These are phyloP conservation scores for Agelastica alni DNA, from an alignment of 2,888 invertebrate genomes.

Conservation along the genomic window DNA sequence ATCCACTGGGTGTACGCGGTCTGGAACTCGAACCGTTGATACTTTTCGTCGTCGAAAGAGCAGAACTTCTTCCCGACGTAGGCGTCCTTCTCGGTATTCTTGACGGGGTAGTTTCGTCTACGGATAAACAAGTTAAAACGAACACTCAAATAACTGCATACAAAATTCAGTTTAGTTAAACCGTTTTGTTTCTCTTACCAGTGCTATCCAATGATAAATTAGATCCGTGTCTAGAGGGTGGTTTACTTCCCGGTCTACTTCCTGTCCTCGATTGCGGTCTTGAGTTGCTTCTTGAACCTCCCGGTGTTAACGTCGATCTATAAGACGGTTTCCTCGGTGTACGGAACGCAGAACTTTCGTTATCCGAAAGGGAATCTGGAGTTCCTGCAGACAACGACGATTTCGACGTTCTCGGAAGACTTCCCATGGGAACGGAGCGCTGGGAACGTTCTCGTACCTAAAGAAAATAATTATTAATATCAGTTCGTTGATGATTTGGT, in stretches of 20 bases:
- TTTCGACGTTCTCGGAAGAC: conserved; percentile 69
- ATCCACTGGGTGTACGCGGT: conserved; percentile 81
- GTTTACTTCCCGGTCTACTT: conserved; percentile 86
- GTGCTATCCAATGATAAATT: conserved; percentile 88
- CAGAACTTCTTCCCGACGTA: conserved; percentile 64
- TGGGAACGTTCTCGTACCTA: conserved; percentile 92
- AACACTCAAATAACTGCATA: not conserved
- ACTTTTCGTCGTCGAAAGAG: conserved; percentile 58
- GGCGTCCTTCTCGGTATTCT: conserved; percentile 78
- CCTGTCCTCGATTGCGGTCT: conserved; percentile 85
- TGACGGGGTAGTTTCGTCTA: conserved; percentile 79
- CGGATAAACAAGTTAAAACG: conserved; percentile 2
- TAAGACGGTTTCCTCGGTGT: conserved; percentile 70
- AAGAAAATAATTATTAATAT: not conserved
- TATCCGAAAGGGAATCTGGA: conserved; percentile 87
- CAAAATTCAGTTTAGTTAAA: not conserved
- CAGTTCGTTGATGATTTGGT: too few relatives aligned
- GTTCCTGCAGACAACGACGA: conserved; percentile 85
- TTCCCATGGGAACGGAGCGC: conserved; percentile 85
- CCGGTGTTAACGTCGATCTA: conserved; percentile 75
- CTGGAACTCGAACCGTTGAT: conserved; percentile 59
- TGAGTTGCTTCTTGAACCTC: conserved; percentile 72
- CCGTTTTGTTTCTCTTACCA: conserved; percentile 59
- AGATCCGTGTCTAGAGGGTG: conserved; percentile 91
- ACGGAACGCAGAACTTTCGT: conserved; percentile 74